These are phyloP conservation scores for Miopithecus talapoin DNA, from an alignment of 2,797 vertebrate species.

Conservation along the genomic window DNA sequence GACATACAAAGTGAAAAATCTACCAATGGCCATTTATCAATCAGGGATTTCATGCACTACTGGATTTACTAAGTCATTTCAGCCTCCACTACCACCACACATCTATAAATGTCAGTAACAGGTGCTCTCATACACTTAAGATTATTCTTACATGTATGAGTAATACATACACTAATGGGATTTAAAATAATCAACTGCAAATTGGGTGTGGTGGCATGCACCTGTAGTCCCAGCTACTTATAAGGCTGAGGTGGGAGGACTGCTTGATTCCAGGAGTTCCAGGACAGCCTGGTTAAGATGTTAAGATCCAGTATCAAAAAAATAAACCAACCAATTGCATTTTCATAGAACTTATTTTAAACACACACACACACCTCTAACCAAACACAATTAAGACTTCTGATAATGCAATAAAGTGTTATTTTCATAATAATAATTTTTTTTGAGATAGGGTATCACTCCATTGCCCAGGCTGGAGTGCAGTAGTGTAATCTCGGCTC, in stretches of 20 bases:
- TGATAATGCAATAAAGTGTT: neutral
- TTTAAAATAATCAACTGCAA: neutral
- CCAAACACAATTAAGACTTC: neutral
- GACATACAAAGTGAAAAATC: neutral
- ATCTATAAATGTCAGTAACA: neutral
- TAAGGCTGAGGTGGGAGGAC: neutral
- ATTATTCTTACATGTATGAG: neutral
- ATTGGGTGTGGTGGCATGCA: neutral
- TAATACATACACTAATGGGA: neutral
- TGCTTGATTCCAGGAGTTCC: neutral
- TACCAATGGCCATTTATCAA: neutral
- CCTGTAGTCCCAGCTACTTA: neutral
- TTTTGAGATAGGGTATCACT: neutral
- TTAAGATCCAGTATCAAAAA: neutral
- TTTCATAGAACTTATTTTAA: neutral
- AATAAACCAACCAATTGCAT: neutral
- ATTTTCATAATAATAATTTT: neutral
- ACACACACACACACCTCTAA: neutral
- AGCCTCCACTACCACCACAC: neutral
- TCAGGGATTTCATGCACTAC: neutral
- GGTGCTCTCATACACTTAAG: neutral
- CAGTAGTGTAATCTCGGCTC: neutral
- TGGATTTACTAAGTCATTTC: neutral
- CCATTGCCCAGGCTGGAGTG: neutral
- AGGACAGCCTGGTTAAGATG: neutral